Evolutionary conservation across 2,113 vertebrate genomes (phyloP).

Genomic region (Laticauda colubrina): DNA sequence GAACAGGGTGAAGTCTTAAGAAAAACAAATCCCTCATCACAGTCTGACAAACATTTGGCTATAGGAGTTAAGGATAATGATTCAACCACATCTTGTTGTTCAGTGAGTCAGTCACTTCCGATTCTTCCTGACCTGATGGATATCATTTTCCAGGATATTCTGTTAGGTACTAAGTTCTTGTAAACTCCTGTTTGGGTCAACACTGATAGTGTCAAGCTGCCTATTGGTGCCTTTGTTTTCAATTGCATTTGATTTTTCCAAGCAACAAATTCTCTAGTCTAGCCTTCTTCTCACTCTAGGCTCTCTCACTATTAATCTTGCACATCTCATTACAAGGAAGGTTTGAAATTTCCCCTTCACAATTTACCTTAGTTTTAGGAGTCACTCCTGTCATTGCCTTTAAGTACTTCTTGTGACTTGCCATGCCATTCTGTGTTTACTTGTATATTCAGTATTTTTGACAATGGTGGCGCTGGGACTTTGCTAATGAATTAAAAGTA

Average conservation of each 20-base stretch:
- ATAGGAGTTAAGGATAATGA: slow-evolving; percentile 1
- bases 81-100: background rate
- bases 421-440: background rate
- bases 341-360: background rate
- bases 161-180: background rate
- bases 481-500: background rate
- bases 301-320: background rate
- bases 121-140: background rate
- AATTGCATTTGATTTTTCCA: background rate
- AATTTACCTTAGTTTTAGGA: background rate
- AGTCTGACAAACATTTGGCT: background rate
- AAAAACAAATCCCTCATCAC: background rate
- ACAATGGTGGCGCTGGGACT: background rate
- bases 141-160: background rate
- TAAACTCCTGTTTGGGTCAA: background rate
- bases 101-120: background rate
- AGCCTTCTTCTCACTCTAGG: background rate
- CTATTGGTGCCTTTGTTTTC: background rate
- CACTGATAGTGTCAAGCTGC: background rate
- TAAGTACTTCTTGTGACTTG: background rate
- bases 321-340: background rate
- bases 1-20: background rate
- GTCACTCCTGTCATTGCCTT: background rate
- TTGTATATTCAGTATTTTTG: background rate
- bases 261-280: background rate